phyloP scores from a whole-genome alignment of 1,140 invertebrate species.

The Zaprionus capensis region DNA sequence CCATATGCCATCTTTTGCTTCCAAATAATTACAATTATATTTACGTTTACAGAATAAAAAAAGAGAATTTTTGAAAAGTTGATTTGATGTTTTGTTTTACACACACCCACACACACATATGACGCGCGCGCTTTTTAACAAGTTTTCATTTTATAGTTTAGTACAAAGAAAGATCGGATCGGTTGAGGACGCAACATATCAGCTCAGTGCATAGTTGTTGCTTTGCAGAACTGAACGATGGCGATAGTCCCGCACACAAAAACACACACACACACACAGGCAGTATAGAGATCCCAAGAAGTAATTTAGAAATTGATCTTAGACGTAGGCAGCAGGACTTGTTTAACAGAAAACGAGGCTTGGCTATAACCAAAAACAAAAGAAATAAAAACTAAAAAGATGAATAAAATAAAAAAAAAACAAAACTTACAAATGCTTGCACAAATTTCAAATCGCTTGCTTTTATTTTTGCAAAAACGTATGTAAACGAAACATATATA shows the following conservation, averaged over 20 bases:
- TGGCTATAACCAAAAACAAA: slow-evolving; percentile 49
- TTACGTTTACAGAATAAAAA: slow-evolving; percentile 67
- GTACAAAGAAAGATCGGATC: slow-evolving; percentile 15
- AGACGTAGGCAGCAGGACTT: slow-evolving; percentile 38
- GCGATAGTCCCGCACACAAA: not conserved
- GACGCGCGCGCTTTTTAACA: slow-evolving; percentile 6
- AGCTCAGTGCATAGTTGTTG: slow-evolving; percentile 16
- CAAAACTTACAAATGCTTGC: slow-evolving; percentile 43
- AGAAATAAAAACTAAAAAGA: slow-evolving; percentile 17
- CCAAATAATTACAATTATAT: slow-evolving; percentile 76
- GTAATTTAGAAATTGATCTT: not conserved
- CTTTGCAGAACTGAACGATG: slow-evolving; percentile 13
- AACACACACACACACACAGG: slow-evolving; percentile 3
- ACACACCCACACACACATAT: not conserved
- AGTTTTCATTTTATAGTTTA: slow-evolving; percentile 1
- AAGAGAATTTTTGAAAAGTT: slow-evolving; percentile 70
- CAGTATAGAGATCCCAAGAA: not conserved
- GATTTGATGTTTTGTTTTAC: slow-evolving; percentile 69
- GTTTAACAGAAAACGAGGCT: slow-evolving; percentile 31
- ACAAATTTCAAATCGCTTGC: slow-evolving; percentile 60
- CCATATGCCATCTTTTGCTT: slow-evolving; percentile 78
- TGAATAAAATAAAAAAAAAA: slow-evolving; percentile 36
- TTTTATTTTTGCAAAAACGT: slow-evolving; percentile 59
- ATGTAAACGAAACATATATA: slow-evolving; percentile 40
- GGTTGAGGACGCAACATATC: slow-evolving; percentile 45